Percentiles rank a stretch among this genome's conserved stretches.
These are phyloP conservation scores for Epsilonema sp. DNA, from an alignment of 2,888 invertebrate species.

Conservation along the genomic window DNA sequence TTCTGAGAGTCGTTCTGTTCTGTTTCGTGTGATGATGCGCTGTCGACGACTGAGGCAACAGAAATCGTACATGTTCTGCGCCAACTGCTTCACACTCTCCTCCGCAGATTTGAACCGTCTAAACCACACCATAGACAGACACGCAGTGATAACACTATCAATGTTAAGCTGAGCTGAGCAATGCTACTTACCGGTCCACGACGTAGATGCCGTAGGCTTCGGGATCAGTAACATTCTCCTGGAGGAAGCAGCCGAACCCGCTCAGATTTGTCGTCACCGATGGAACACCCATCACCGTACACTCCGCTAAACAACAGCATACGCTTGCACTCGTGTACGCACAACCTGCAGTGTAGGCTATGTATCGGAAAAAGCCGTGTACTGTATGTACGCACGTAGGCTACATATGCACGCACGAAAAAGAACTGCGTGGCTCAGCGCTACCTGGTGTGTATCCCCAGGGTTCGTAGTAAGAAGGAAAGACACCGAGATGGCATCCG, in stretches of 20 bases:
- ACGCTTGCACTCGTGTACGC: too few species aligned
- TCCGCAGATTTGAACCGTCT: constrained; percentile 70
- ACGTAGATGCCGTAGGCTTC: constrained; percentile 93
- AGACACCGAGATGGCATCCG: constrained; percentile 94
- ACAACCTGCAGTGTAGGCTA: not conserved
- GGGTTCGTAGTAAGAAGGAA: constrained; percentile 97
- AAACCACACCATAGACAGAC: too few species aligned
- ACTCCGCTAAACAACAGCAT: constrained; percentile 60
- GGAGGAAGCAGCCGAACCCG: constrained; percentile 62
- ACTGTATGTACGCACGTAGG: not conserved
- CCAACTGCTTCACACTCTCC: constrained; percentile 70
- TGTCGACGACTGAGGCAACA: constrained; percentile 62
- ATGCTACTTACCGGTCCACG: constrained; percentile 80
- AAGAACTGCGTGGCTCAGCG: not conserved
- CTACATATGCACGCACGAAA: not conserved
- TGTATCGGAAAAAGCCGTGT: constrained; percentile 3
- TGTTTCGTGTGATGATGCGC: constrained; percentile 88
- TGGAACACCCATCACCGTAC: constrained; percentile 99
- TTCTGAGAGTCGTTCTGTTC: constrained; percentile 87
- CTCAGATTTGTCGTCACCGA: constrained; percentile 92
- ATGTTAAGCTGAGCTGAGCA: too few species aligned
- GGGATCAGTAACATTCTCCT: constrained; percentile 88
- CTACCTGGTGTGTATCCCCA: constrained; percentile 88
- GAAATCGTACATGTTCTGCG: constrained; percentile 30
- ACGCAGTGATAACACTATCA: too few species aligned